phyloP scores from a whole-genome alignment of 2,888 invertebrate genomes.

The Actias luna region DNA sequence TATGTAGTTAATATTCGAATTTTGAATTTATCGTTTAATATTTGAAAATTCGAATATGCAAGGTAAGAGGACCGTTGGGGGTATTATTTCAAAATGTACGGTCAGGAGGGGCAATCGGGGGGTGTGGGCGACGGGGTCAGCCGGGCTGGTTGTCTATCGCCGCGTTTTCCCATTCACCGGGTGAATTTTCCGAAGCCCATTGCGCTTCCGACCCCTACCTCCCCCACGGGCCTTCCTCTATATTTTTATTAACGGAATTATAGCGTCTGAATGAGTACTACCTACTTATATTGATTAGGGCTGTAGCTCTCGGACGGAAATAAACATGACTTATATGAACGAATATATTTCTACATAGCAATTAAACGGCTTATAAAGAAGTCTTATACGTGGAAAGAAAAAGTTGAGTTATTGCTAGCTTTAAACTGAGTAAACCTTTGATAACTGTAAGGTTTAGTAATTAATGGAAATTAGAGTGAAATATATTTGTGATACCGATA shows the following conservation, averaged over 20 bases:
- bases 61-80: conserved; percentile 55
- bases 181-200: conserved; percentile 79
- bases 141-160: conserved; percentile 78
- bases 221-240: conserved; percentile 60
- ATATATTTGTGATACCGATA: background rate
- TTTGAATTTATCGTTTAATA: conserved; percentile 25
- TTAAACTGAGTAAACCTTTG: background rate
- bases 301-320: conserved; percentile 24
- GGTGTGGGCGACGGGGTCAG: conserved; percentile 60
- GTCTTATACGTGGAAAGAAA: conserved; percentile 4
- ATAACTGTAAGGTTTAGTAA: background rate
- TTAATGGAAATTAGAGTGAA: background rate
- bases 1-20: conserved; percentile 29
- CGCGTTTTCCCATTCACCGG: conserved; percentile 79
- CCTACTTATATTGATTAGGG: conserved; percentile 77
- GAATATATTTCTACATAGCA: conserved; percentile 14
- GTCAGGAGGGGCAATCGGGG: conserved; percentile 49
- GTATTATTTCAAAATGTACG: conserved; percentile 78
- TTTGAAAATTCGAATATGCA: conserved; percentile 19
- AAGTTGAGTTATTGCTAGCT: conserved; percentile 2
- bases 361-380: conserved; percentile 11
- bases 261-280: conserved; percentile 71
- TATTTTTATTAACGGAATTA: conserved; percentile 80
- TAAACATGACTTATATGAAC: conserved; percentile 14
- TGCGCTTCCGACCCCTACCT: conserved; percentile 62